These are phyloP conservation scores for Pipistrellus nathusii DNA, from an alignment of 2,797 vertebrate species.

Conservation along the genomic window DNA sequence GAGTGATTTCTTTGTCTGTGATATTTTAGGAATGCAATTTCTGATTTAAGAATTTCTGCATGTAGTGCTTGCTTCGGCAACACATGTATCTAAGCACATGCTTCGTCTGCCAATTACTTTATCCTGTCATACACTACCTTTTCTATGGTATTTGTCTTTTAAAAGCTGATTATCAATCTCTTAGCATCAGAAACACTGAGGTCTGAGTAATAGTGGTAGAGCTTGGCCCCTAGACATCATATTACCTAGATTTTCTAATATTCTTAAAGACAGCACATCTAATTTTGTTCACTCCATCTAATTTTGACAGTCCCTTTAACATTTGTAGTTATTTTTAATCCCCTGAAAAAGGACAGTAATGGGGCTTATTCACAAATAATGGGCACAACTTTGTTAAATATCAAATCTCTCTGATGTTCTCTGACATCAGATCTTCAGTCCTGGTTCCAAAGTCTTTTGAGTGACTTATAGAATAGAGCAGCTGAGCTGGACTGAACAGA, in stretches of 20 bases:
- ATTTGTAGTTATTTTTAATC: background rate
- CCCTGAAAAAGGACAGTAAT: background rate
- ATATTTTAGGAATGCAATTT: constrained; percentile 12
- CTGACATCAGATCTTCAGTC: background rate
- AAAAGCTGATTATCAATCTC: constrained; percentile 12
- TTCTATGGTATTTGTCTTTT: background rate
- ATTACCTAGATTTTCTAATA: background rate
- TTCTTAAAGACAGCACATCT: background rate
- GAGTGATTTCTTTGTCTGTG: background rate
- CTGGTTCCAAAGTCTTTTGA: background rate
- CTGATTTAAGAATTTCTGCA: background rate
- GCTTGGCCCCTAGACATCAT: background rate
- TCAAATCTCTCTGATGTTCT: background rate
- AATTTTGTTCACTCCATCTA: background rate
- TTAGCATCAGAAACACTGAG: background rate
- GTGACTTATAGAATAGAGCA: background rate
- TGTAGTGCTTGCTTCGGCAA: background rate
- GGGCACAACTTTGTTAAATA: background rate
- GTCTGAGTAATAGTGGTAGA: background rate
- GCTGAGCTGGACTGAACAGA: background rate
- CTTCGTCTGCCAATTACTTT: background rate
- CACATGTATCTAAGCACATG: background rate
- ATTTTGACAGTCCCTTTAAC: background rate
- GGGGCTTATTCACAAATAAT: background rate
- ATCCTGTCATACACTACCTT: background rate